Base-by-base conservation (phyloP, 2,797 vertebrate species). In the Oreortyx pictus region DNA sequence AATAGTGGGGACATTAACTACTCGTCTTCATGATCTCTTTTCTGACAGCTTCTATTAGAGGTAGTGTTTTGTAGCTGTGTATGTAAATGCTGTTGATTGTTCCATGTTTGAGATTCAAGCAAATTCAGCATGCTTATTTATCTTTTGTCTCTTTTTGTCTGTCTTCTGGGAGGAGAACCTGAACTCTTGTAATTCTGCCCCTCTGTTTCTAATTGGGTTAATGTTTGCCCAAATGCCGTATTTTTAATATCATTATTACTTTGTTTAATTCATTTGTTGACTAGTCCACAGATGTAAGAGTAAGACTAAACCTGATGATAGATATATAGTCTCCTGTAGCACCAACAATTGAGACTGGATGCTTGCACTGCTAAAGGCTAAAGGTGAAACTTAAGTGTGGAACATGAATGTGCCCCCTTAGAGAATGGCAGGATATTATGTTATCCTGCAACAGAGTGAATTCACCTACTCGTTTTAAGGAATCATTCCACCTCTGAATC, bases 241-340 rank as follows among this genome's bases (percentile, higher is more conserved):
- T 33, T 74, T 35, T 6, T 67, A 25, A 46, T 57, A 7, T 77
- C 9, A 7, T 72, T 82, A 64, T 79, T 86, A 8, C 90, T 94
- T 89, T 92, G 37, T 81, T 82, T 80, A 62, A 61, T 92, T 93
- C 82, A 57, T 37, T 89, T 92, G 20, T 94, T 88, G 67, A 27
- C 56, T 72, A 79, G 73, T 68, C 37, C 41, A 56, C 73, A 88
- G 64, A 56, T 95, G 54, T 78, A 77, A 90, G 92, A 88, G 75
- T 83, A 87, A 93, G 37, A 19, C 59, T 84, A 70, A 92, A 91
- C 10, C 14, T 41, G 33, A 56, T 59, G 44, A 75, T 74, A 86
- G 88, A 62, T 85, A 92, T 31, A 57, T 85, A 73, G 33, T 86
- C 23, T 88, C 60, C 82, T 90, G 17, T 37, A 3, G 8, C 35